Percentiles rank a stretch among this genome's conserved stretches.
These are phyloP conservation scores for Pseudorhiza aurosa DNA, from an alignment of 30 jellyfish, hydroid and myxozoan species.

Conservation along the genomic window DNA sequence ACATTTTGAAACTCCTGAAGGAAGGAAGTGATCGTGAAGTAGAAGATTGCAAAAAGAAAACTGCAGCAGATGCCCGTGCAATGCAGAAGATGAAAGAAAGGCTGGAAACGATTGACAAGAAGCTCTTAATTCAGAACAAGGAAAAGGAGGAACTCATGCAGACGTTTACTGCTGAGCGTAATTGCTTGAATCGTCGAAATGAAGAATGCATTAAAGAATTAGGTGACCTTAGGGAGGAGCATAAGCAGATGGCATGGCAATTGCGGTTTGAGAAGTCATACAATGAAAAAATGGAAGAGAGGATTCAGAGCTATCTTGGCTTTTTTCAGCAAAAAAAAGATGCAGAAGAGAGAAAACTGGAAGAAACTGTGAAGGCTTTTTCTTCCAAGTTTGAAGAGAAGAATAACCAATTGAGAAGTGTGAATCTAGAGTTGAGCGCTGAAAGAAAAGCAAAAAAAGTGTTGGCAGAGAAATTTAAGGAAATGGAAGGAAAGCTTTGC, in stretches of 20 bases:
- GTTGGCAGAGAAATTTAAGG: neutral
- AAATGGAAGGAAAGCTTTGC: neutral
- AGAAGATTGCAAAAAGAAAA: neutral
- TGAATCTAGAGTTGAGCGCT: neutral
- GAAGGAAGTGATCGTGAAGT: neutral
- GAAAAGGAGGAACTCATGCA: neutral
- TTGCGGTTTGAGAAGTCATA: slow-evolving; percentile 8
- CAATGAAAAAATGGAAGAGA: slow-evolving; percentile 13
- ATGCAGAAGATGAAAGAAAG: neutral
- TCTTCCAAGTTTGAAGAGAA: neutral
- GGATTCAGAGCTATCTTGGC: neutral
- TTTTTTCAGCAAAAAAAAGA: neutral
- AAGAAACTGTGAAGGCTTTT: neutral
- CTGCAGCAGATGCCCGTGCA: neutral
- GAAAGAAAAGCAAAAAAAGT: neutral
- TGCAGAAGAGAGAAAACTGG: neutral
- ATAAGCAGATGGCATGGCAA: neutral
- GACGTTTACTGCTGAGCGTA: neutral
- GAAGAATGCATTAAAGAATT: neutral
- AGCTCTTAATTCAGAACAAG: neutral
- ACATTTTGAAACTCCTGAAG: neutral
- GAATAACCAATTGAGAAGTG: neutral
- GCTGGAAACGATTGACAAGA: neutral
- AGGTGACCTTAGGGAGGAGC: neutral
- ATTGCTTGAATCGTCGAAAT: neutral